Conservation (phyloP, 1,140 invertebrate genomes). For the Drosophila repletoides region DNA sequence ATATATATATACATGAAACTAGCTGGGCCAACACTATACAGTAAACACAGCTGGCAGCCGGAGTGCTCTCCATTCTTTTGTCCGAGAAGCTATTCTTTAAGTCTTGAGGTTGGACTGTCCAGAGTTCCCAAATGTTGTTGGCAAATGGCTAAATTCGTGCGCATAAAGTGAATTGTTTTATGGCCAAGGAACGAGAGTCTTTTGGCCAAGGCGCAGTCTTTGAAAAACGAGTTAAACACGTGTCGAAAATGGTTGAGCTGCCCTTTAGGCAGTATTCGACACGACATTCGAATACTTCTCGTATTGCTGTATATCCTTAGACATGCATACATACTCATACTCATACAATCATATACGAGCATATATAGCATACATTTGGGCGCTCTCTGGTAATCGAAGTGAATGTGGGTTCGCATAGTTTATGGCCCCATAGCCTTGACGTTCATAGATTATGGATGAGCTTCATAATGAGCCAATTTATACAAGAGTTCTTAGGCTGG, state of each 20-base stretch:
- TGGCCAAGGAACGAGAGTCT: slow-evolving; percentile 27
- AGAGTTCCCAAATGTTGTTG: slow-evolving; percentile 56
- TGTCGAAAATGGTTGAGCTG: slow-evolving; percentile 69
- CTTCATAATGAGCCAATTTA: slow-evolving; percentile 80
- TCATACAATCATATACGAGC: slow-evolving; percentile 20
- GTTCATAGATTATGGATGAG: slow-evolving; percentile 79
- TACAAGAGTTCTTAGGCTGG: slow-evolving; percentile 62
- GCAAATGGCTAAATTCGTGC: slow-evolving; percentile 75
- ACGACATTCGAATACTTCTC: not conserved
- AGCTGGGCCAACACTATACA: not conserved
- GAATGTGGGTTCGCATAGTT: slow-evolving; percentile 52
- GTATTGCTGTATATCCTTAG: not conserved
- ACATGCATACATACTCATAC: not conserved
- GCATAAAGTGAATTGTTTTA: slow-evolving; percentile 80
- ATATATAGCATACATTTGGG: slow-evolving; percentile 53
- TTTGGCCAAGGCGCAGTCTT: slow-evolving; percentile 39
- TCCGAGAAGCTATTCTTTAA: not conserved
- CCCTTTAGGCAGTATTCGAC: slow-evolving; percentile 16
- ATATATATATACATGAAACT: not conserved
- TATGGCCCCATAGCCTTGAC: slow-evolving; percentile 58
- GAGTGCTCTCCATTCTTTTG: not conserved
- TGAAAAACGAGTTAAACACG: slow-evolving; percentile 80
- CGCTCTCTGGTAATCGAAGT: slow-evolving; percentile 54
- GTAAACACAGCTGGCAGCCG: not conserved
- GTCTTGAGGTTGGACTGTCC: slow-evolving; percentile 25